Conservation (phyloP, 2,888 invertebrate species). For the Chouioia cunea region DNA sequence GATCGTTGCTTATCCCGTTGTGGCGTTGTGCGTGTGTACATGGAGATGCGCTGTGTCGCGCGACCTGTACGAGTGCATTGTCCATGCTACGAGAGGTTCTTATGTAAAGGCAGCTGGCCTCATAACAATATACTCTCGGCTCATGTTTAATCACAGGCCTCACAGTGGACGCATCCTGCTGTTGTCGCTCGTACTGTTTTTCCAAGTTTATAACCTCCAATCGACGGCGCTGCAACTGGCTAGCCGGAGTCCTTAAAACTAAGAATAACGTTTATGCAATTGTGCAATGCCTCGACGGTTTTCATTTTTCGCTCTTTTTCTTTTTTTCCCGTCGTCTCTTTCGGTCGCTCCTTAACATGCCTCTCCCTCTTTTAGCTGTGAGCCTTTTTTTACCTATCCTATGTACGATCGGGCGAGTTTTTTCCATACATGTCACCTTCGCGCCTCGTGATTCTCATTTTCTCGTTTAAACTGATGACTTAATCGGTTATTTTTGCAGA, state of each 20-base stretch:
- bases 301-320: conserved; percentile 16
- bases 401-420: neutral
- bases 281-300: conserved; percentile 17
- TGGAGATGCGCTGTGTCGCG: conserved; percentile 42
- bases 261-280: conserved; percentile 47
- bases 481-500: conserved; percentile 14
- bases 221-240: conserved; percentile 8
- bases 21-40: no score
- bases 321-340: conserved; percentile 6
- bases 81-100: conserved; percentile 56
- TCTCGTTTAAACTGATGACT: neutral
- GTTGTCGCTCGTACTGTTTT: conserved; percentile 45
- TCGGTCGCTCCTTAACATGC: neutral
- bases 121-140: conserved; percentile 54
- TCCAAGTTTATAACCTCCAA: conserved; percentile 38
- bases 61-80: conserved; percentile 53
- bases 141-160: conserved; percentile 56
- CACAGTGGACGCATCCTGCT: conserved; percentile 52
- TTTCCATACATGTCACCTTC: neutral
- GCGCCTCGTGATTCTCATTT: neutral
- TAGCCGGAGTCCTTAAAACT: conserved; percentile 40
- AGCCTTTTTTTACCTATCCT: neutral
- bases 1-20: no score
- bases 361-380: conserved; percentile 1
- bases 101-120: conserved; percentile 58